Base-by-base conservation (phyloP, 2,113 vertebrate genomes). In the Nyctereutes procyonoides region DNA sequence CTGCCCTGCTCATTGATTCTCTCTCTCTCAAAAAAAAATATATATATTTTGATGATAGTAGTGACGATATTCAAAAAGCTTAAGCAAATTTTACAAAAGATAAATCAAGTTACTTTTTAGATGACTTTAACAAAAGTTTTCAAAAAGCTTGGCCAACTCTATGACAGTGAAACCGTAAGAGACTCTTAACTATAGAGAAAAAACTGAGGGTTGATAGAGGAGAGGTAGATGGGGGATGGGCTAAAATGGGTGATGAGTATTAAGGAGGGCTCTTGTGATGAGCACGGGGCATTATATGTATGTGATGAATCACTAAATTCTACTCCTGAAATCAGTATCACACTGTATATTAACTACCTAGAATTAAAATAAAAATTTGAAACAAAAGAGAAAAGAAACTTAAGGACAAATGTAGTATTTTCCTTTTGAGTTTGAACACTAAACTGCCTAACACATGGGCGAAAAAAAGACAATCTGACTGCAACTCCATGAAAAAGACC, bases 21-120 rank as follows among this genome's bases (percentile, higher is more conserved):
- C 28, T 65, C 26, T 63, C 62, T 65, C 62, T 26, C 24, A 26
- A 28, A 63, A 63, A 63, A 63, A 30, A 24, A 30, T 14, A 13
- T 65, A 30, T 30, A 60, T 80, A 90, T 80, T 79, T 88, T 88
- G 38, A 55, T 89, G 30, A 77, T 9, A 17, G 32, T 11, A 85
- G n/a, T 94, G 24, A 94, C 92, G 26, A 71, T 62, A 69, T 53
- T 94, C 17, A 53, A 87, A 92, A 89, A 71, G 5, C 11, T 82
- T 53, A 56, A 86, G n/a, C 4, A 89, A 30, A 32, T 87, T 76
- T 82, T 86, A 13, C 71, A 74, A 90, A 95, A 85, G 35, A 83
- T 53, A 97, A 94, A 56, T 77, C 58, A 91, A 88, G 53, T 35
- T 79, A 80, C 94, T 85, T 81, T 95, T 96, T 86, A 89, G 73